Evolutionary conservation across 2,797 vertebrate genomes (phyloP).

Genomic region (Eupleurogrammus muticus): DNA sequence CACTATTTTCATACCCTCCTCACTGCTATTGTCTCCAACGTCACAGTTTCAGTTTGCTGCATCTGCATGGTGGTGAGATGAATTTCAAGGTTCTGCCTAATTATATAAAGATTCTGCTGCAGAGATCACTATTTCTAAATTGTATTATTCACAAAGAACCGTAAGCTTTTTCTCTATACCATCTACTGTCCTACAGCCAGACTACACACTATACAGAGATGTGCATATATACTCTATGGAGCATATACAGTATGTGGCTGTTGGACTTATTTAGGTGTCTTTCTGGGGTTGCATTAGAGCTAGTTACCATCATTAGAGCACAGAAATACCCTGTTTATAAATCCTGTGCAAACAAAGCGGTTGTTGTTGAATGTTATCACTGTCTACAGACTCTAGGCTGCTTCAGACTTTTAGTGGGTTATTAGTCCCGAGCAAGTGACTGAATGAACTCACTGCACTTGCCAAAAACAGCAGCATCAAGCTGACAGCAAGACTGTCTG

Average conservation of each 20-base stretch:
- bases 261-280: neutral
- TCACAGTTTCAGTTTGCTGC: no score
- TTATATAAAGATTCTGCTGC: no score
- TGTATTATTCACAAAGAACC: no score
- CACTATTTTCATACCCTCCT: no score
- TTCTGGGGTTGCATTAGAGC: neutral
- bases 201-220: neutral
- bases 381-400: neutral
- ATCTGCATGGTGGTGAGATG: no score
- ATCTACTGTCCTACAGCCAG: no score
- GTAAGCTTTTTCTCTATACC: no score
- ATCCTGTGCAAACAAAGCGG: no score
- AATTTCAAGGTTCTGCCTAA: no score
- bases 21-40: no score
- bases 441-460: conserved; percentile 10
- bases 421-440: neutral
- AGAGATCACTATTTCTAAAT: no score
- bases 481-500: neutral
- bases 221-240: neutral
- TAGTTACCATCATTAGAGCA: neutral
- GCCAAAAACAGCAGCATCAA: neutral
- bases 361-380: neutral
- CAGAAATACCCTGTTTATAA: conserved; percentile 6
- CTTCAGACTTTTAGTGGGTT: neutral
- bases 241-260: neutral